A percentile compares a stretch with the other conserved stretches of the same genome.
Evolutionary conservation across 2,113 vertebrate genomes (phyloP).

Genomic region (Ictalurus furcatus): DNA sequence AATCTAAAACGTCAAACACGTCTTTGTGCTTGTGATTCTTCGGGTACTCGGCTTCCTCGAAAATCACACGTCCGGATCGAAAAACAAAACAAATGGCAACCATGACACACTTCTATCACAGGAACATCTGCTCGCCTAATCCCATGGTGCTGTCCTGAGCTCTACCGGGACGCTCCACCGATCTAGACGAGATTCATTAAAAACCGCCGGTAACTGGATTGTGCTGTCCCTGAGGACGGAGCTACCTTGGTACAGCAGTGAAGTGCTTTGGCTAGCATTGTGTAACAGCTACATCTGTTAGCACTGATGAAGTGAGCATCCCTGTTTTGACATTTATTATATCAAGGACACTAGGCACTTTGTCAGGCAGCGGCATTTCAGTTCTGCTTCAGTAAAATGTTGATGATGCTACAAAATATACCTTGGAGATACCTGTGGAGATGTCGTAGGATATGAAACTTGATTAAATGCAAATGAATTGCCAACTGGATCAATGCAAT

Average conservation of each 20-base stretch:
- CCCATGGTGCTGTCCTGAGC: background rate
- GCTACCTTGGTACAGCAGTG: background rate
- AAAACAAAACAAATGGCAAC: background rate
- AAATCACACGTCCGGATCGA: background rate
- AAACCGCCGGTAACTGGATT: constrained; percentile 17
- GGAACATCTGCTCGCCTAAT: constrained; percentile 36
- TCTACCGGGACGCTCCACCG: constrained; percentile 8
- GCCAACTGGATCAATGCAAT: background rate
- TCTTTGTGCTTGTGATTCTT: background rate
- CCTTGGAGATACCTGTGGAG: background rate
- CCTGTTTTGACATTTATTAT: constrained; percentile 15
- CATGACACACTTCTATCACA: constrained; percentile 38
- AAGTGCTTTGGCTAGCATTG: background rate
- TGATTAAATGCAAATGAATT: background rate
- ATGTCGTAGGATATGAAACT: background rate
- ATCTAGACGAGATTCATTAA: constrained; percentile 6
- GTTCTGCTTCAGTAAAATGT: background rate
- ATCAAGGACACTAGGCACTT: background rate
- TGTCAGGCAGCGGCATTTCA: background rate
- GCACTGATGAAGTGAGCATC: constrained; percentile 11
- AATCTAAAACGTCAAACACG: background rate
- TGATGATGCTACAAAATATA: background rate
- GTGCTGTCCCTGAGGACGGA: background rate
- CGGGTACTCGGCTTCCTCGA: background rate
- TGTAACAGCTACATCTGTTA: constrained; percentile 5